Conservation (phyloP, 2,888 invertebrate genomes). For the Melangyna quadrimaculata region DNA sequence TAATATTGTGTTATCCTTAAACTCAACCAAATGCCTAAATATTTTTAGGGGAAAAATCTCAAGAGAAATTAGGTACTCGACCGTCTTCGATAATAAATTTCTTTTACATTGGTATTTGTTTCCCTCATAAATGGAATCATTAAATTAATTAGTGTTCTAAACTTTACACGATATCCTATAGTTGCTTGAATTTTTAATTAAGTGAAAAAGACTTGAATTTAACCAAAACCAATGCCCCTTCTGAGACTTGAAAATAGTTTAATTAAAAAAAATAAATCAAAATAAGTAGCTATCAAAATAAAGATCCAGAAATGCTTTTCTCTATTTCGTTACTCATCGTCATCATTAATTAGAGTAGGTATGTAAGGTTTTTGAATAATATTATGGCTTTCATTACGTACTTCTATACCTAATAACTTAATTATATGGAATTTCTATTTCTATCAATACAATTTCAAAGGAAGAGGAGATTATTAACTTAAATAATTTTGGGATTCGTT, state of each 20-base stretch:
- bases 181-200: constrained; percentile 4
- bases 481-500: not conserved
- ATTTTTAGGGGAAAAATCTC: not conserved
- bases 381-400: not conserved
- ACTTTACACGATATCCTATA: not conserved
- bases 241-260: not conserved
- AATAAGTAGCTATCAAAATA: not conserved
- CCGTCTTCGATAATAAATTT: not conserved
- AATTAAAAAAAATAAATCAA: too few species aligned
- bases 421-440: not conserved
- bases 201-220: not conserved
- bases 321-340: not conserved
- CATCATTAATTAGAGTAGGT: not conserved
- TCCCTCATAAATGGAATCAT: not conserved
- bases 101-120: not conserved
- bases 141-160: not conserved
- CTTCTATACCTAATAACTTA: not conserved
- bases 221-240: not conserved
- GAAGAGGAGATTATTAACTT: not conserved
- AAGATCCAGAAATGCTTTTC: not conserved
- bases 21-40: not conserved
- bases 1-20: not conserved
- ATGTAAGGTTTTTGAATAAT: not conserved
- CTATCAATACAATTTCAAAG: not conserved
- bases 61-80: not conserved